These are phyloP conservation scores for Coptodon rendalli DNA, from an alignment of 2,113 vertebrate genomes.

Conservation along the genomic window DNA sequence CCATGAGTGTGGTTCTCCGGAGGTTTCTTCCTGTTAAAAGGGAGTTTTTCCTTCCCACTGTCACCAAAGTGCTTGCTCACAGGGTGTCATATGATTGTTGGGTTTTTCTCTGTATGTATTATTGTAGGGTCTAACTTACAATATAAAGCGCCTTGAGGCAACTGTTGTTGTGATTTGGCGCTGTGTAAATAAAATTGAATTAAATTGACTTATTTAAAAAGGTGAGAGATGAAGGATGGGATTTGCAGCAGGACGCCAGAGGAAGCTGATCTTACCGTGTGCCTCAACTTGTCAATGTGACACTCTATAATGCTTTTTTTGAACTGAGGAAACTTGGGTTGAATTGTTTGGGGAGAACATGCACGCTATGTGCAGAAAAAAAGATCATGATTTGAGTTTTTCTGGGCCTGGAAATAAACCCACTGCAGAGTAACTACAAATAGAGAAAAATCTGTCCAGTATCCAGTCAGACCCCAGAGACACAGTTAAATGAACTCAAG, in stretches of 20 bases:
- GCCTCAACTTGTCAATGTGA: not conserved
- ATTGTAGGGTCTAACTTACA: not conserved
- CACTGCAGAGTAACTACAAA: not conserved
- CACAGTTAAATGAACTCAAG: not conserved
- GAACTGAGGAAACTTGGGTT: not conserved
- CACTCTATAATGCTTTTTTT: not conserved
- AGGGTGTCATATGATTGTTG: not conserved
- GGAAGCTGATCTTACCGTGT: not conserved
- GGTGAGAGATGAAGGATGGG: not conserved
- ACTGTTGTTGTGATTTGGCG: not conserved
- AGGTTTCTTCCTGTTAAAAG: not conserved
- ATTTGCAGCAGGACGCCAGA: not conserved
- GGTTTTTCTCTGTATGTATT: not conserved
- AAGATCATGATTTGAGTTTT: not conserved
- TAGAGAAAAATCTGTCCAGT: not conserved
- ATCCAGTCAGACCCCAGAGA: not conserved
- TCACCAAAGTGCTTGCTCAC: not conserved
- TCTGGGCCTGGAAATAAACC: not conserved
- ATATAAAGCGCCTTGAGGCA: not conserved
- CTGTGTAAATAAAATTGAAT: not conserved
- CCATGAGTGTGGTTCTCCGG: accelerated
- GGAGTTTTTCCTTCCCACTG: not conserved
- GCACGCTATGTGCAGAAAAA: not conserved
- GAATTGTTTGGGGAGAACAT: not conserved
- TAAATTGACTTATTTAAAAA: not conserved